These are phyloP conservation scores for Antedon mediterranea DNA, from an alignment of 53 echinoderm and acorn worm genomes.

Conservation along the genomic window DNA sequence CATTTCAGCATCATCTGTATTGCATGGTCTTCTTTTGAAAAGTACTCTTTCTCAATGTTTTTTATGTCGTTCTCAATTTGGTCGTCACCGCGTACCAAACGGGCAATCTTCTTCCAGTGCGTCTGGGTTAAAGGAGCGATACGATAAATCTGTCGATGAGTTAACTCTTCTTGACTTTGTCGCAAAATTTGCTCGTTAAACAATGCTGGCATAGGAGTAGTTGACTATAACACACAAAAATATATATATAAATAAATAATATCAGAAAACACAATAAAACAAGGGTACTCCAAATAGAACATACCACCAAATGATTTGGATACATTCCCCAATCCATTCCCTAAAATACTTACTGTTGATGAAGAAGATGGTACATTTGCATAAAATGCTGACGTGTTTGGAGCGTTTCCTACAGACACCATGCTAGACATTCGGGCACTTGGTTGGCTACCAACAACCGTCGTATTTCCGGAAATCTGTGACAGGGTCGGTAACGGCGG, in stretches of 20 bases:
- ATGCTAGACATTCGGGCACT: constrained; percentile 1
- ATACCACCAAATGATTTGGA: background rate
- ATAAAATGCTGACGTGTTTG: constrained; percentile 8
- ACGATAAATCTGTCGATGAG: constrained; percentile 71
- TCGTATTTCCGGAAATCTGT: constrained; percentile 15
- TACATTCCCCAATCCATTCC: too few relatives aligned
- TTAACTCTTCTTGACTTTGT: constrained; percentile 42
- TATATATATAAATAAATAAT: background rate
- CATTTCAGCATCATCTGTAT: constrained; percentile 96
- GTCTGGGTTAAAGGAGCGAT: constrained; percentile 83
- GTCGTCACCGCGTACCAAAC: constrained; percentile 75
- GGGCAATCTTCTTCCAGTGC: constrained; percentile 88
- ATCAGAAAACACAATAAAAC: too few relatives aligned
- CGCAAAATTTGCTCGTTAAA: constrained; percentile 44
- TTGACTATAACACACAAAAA: constrained; percentile 17
- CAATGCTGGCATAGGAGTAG: constrained; percentile 21
- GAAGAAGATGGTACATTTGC: background rate
- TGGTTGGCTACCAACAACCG: constrained; percentile 15
- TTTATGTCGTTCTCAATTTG: constrained; percentile 73
- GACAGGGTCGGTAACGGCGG: constrained; percentile 36
- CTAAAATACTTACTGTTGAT: background rate
- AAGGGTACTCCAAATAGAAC: background rate
- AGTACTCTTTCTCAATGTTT: constrained; percentile 46
- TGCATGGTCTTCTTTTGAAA: constrained; percentile 73
- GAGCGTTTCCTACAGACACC: constrained; percentile 10